These are phyloP conservation scores for Apocheima hispidaria DNA, from an alignment of 2,888 invertebrate genomes.

Conservation along the genomic window DNA sequence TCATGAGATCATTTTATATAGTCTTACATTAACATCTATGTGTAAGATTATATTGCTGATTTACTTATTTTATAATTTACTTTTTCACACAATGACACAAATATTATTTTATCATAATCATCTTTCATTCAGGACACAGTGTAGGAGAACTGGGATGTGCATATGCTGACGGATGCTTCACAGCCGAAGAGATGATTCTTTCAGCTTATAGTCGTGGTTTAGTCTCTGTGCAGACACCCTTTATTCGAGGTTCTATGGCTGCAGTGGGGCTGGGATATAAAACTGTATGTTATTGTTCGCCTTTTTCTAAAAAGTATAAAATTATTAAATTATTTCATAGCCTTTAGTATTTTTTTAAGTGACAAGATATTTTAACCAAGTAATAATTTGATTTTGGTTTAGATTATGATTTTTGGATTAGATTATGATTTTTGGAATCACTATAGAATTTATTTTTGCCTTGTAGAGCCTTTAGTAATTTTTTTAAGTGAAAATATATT, in stretches of 20 bases:
- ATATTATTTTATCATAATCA: too few relatives aligned
- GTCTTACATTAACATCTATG: too few relatives aligned
- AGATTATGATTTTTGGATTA: too few relatives aligned
- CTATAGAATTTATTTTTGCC: too few relatives aligned
- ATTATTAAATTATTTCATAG: too few relatives aligned
- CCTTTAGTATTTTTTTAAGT: too few relatives aligned
- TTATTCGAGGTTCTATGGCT: constrained; percentile 93
- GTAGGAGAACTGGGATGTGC: constrained; percentile 97
- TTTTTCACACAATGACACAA: too few relatives aligned
- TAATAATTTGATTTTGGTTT: too few relatives aligned
- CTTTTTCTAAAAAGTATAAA: constrained; percentile 19
- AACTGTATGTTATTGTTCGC: constrained; percentile 59
- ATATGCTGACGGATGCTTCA: constrained; percentile 95
- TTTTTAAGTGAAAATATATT: too few relatives aligned
- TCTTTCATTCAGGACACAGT: constrained; percentile 89
- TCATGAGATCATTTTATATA: background rate
- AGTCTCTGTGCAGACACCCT: constrained; percentile 88
- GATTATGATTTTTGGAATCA: too few relatives aligned
- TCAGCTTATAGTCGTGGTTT: constrained; percentile 92
- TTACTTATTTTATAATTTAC: background rate
- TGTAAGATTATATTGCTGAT: background rate
- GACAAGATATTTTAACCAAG: too few relatives aligned
- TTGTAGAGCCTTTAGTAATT: too few relatives aligned
- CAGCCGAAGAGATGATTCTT: constrained; percentile 92
- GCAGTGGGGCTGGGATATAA: constrained; percentile 89